A percentile compares a stretch with the other conserved stretches of the same genome.
Conservation (phyloP, 2,888 invertebrate genomes). For the Drosophila kokeensis region DNA sequence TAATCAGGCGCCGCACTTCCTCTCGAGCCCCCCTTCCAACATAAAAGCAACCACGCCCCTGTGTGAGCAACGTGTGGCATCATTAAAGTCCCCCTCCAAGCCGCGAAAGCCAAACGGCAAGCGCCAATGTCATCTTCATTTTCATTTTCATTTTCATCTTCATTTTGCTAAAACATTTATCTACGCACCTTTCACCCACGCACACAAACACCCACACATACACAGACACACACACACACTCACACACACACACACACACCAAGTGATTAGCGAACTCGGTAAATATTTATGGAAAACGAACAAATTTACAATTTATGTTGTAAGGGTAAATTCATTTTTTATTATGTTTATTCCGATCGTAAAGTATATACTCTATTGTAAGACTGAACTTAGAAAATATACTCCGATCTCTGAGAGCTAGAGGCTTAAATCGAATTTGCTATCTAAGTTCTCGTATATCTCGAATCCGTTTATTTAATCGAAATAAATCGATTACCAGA, state of each 20-base stretch:
- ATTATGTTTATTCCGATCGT: neutral
- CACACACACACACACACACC: neutral
- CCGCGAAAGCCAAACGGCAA: neutral
- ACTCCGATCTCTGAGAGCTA: neutral
- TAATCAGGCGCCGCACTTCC: conserved; percentile 61
- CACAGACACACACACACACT: conserved; percentile 8
- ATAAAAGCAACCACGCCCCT: conserved; percentile 4
- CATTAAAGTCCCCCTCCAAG: conserved; percentile 55
- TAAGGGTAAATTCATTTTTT: neutral
- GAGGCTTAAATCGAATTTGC: neutral
- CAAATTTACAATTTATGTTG: neutral
- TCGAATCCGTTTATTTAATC: too few species aligned
- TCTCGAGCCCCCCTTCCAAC: neutral
- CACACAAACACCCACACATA: conserved; percentile 12
- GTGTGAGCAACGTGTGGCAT: conserved; percentile 42
- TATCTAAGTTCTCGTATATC: neutral
- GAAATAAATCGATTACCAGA: too few species aligned
- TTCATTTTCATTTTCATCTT: conserved; percentile 49
- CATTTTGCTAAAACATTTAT: conserved; percentile 75
- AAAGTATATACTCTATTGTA: neutral
- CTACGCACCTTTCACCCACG: conserved; percentile 52
- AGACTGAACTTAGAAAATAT: neutral
- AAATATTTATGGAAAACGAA: neutral
- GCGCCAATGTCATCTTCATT: conserved; percentile 38
- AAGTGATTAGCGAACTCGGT: neutral